Evolutionary conservation across 1,140 invertebrate genomes (phyloP).

Genomic region (Atta colombica): DNA sequence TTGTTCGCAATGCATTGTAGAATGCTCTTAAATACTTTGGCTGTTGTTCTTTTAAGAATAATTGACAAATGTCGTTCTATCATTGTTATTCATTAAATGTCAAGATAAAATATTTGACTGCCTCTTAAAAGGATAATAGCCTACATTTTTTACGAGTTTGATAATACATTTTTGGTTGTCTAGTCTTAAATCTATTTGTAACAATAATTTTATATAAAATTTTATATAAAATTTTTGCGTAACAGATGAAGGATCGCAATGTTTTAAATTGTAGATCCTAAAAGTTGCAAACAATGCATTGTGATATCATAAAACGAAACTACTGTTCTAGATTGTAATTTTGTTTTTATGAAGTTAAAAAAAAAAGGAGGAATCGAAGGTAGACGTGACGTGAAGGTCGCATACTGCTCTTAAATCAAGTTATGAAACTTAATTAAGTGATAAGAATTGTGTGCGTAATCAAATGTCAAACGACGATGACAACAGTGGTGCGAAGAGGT

Average conservation of each 20-base stretch:
- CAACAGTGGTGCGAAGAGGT: slow-evolving; percentile 57
- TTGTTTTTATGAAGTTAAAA: too few species aligned
- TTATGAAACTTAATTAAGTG: neutral
- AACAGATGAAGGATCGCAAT: neutral
- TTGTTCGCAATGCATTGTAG: too few species aligned
- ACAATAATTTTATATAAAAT: neutral
- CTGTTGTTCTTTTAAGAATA: too few species aligned
- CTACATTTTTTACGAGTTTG: neutral
- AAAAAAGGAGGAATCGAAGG: too few species aligned
- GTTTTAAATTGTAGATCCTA: neutral
- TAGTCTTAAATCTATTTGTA: neutral
- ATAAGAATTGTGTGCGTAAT: neutral
- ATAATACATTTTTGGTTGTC: neutral
- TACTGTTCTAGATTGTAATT: neutral
- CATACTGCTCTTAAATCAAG: neutral
- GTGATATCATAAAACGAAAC: too few species aligned
- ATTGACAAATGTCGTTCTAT: too few species aligned
- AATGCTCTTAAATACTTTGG: neutral
- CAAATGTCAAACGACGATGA: slow-evolving; percentile 55
- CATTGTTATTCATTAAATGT: too few species aligned
- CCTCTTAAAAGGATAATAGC: too few species aligned
- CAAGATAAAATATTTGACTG: too few species aligned
- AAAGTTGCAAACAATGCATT: neutral
- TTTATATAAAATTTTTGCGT: neutral
- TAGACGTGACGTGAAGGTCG: neutral